Conservation (phyloP, 2,888 invertebrate genomes). For the Tiphia femorata region DNA sequence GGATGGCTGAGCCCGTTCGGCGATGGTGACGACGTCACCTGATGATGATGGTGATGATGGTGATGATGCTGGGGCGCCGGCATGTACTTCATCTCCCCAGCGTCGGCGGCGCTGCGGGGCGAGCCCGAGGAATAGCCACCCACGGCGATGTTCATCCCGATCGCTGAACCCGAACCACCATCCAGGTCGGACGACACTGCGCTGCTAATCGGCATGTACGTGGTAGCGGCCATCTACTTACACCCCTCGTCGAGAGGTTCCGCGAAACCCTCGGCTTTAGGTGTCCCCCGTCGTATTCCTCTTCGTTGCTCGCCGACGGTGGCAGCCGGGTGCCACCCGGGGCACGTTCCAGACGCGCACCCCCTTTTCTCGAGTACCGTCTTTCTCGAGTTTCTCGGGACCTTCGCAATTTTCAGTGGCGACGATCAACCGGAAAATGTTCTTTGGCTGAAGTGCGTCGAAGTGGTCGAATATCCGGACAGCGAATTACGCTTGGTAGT, state of each 20-base stretch:
- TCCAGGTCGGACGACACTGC: constrained; percentile 82
- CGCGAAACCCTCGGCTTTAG: constrained; percentile 68
- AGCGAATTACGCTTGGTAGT: too few relatives aligned
- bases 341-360: neutral
- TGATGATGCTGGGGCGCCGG: constrained; percentile 86
- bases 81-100: constrained; percentile 96
- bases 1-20: constrained; percentile 74
- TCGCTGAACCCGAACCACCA: constrained; percentile 74
- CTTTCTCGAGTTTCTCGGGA: too few relatives aligned
- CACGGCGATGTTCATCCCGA: constrained; percentile 79
- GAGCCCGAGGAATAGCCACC: constrained; percentile 86
- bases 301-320: too few relatives aligned
- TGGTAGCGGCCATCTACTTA: constrained; percentile 92
- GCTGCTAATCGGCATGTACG: constrained; percentile 88
- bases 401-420: too few relatives aligned
- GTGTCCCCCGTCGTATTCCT: too few relatives aligned
- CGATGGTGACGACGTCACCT: constrained; percentile 78
- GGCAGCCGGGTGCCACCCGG: too few relatives aligned
- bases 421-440: too few relatives aligned
- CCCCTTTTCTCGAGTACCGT: too few relatives aligned
- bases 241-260: constrained; percentile 57
- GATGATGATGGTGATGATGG: constrained; percentile 81
- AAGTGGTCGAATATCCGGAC: too few relatives aligned
- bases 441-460: too few relatives aligned
- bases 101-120: constrained; percentile 87